Percentiles rank a stretch among this genome's conserved stretches.
Evolutionary conservation across 2,797 vertebrate genomes (phyloP).

Genomic region (Artibeus jamaicensis): DNA sequence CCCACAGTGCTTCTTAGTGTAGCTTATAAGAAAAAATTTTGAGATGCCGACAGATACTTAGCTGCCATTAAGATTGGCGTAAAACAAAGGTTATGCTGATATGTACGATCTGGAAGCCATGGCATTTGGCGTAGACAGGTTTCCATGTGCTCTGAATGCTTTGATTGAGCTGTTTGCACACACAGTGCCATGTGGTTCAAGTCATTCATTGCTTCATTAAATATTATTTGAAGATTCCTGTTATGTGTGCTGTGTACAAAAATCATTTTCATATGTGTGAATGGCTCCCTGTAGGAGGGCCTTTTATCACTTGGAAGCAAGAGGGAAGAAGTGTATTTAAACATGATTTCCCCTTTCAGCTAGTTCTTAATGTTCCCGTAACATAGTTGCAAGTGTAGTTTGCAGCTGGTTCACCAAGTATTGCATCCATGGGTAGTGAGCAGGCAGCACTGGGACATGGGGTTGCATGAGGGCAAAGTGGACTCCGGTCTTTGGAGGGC

Average conservation of each 20-base stretch:
- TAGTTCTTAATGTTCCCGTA: too few relatives aligned
- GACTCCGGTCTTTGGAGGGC: background rate
- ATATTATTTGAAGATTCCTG: background rate
- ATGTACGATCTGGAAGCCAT: accelerated
- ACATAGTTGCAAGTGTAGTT: accelerated
- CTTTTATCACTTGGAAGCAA: background rate
- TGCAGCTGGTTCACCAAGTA: accelerated
- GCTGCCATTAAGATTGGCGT: too few relatives aligned
- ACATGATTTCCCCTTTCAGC: background rate
- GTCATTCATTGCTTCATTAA: background rate
- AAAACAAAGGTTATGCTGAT: accelerated
- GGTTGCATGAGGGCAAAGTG: accelerated
- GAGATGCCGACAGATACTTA: background rate
- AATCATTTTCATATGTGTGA: background rate
- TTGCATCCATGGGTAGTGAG: accelerated
- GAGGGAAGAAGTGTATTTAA: background rate
- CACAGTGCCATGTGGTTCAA: background rate
- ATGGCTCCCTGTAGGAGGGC: background rate
- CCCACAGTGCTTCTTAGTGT: too few relatives aligned
- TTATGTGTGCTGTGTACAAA: background rate
- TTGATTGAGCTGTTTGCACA: background rate
- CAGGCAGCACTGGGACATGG: accelerated
- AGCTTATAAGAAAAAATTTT: background rate
- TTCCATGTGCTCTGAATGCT: background rate
- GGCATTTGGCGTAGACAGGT: background rate